A percentile compares a stretch with the other conserved stretches of the same genome.
These are phyloP conservation scores for Megamerina dolium DNA, from an alignment of 2,888 invertebrate genomes.

Conservation along the genomic window DNA sequence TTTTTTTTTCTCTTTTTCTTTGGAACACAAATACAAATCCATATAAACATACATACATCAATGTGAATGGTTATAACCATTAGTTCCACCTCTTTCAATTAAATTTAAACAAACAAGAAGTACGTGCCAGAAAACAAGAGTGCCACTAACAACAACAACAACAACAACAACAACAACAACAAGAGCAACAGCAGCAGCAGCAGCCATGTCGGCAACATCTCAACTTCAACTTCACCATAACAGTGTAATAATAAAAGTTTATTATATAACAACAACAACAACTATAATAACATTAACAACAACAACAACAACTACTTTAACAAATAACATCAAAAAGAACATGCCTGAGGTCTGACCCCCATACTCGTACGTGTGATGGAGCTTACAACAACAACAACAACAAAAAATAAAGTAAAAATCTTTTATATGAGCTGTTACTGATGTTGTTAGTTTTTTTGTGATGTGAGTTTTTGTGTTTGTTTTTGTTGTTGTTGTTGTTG, in stretches of 20 bases:
- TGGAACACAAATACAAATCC: too few relatives aligned
- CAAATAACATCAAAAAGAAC: not conserved
- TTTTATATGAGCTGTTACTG: too few relatives aligned
- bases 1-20: too few relatives aligned
- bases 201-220: too few relatives aligned
- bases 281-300: not conserved
- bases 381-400: not conserved
- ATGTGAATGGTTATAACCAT: too few relatives aligned
- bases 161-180: not conserved
- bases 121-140: conserved; percentile 4
- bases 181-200: not conserved
- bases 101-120: conserved; percentile 16
- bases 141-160: not conserved
- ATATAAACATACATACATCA: too few relatives aligned
- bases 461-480: too few relatives aligned
- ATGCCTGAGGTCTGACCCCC: not conserved
- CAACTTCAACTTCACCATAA: not conserved
- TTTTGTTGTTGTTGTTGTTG: too few relatives aligned
- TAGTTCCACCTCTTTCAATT: conserved; percentile 25
- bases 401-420: too few relatives aligned
- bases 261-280: not conserved
- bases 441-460: too few relatives aligned
- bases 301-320: not conserved
- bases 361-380: too few relatives aligned
- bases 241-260: not conserved